A percentile compares a stretch with the other conserved stretches of the same genome.
Conservation (phyloP, 2,797 vertebrate genomes). For the Macropus fuliginosus region DNA sequence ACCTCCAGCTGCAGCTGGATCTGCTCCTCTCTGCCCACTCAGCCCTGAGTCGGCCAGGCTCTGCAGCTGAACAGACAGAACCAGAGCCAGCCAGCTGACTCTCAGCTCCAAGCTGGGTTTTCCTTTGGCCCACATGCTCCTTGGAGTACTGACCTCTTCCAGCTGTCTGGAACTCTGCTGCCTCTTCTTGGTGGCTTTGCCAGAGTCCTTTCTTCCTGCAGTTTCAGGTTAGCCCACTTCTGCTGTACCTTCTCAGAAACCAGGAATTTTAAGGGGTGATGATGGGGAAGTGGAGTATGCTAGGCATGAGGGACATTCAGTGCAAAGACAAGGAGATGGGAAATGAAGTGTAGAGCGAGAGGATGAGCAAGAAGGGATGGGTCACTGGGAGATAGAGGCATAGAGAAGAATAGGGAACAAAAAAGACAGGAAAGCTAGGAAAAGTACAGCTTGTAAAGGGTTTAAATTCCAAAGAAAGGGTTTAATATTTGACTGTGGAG, state of each 20-base stretch:
- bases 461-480: not conserved
- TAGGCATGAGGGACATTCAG: not conserved
- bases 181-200: not conserved
- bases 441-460: not conserved
- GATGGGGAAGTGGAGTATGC: not conserved
- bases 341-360: not conserved
- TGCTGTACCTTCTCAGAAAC: not conserved
- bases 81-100: not conserved
- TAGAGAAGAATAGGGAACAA: not conserved
- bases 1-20: not conserved
- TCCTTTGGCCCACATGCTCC: not conserved
- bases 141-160: not conserved
- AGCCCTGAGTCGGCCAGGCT: not conserved
- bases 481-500: not conserved
- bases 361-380: not conserved
- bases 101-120: not conserved
- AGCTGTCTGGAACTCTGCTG: not conserved
- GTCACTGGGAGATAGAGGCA: not conserved
- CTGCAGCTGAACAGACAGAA: not conserved
- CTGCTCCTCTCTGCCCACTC: not conserved
- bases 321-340: not conserved
- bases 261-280: not conserved
- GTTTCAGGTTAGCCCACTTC: not conserved
- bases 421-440: not conserved
- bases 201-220: not conserved